Evolutionary conservation across 1,140 invertebrate species (phyloP).

Genomic region (Olivierus martensii): DNA sequence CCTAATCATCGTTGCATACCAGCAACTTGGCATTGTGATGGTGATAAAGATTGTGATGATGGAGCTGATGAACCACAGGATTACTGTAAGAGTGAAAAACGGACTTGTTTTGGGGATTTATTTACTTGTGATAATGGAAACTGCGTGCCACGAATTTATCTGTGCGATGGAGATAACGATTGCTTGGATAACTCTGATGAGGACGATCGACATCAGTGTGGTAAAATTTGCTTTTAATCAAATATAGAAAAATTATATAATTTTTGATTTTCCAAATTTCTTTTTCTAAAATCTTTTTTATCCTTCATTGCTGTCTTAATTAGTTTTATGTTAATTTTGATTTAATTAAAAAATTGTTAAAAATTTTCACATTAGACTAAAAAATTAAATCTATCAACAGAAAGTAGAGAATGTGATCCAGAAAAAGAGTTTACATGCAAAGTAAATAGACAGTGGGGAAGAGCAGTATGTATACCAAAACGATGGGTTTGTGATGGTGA

Average conservation of each 20-base stretch:
- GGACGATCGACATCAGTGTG: conserved; percentile 77
- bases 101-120: conserved; percentile 85
- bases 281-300: too few relatives aligned
- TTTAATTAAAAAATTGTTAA: too few relatives aligned
- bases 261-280: too few relatives aligned
- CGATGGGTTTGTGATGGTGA: conserved; percentile 94
- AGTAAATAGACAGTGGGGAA: conserved; percentile 76
- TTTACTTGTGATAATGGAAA: conserved; percentile 95
- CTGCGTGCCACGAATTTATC: conserved; percentile 89
- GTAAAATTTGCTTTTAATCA: too few relatives aligned
- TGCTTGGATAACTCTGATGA: conserved; percentile 87
- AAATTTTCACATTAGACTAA: too few relatives aligned
- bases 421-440: conserved; percentile 82
- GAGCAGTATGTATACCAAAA: conserved; percentile 81
- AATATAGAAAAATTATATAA: too few relatives aligned
- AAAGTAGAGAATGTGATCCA: conserved; percentile 77
- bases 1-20: conserved; percentile 87
- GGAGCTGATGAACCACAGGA: conserved; percentile 76
- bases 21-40: conserved; percentile 39
- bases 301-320: too few relatives aligned
- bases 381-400: conserved; percentile 26
- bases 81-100: conserved; percentile 83
- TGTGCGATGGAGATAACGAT: conserved; percentile 94
- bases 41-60: conserved; percentile 46
- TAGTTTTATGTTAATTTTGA: too few relatives aligned